Evolutionary conservation across 1,140 invertebrate genomes (phyloP).

Genomic region (Pachyrhynchus sulphureomaculatus): DNA sequence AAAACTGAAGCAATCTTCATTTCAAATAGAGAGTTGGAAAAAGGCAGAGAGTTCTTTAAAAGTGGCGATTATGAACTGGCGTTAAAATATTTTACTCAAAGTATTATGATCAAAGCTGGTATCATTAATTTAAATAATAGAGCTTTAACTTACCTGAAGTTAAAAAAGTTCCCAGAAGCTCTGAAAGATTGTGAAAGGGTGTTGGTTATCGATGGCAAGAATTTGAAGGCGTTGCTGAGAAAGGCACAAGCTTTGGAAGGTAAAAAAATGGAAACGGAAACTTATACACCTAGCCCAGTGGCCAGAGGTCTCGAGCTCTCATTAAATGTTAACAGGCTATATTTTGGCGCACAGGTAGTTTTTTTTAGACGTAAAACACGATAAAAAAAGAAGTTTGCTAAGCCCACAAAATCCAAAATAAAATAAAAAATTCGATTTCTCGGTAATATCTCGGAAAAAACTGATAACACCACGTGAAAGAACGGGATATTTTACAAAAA

Average conservation of each 20-base stretch:
- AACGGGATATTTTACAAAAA: too few relatives aligned
- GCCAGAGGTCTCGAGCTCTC: too few relatives aligned
- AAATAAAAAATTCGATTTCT: too few relatives aligned
- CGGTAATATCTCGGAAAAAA: too few relatives aligned
- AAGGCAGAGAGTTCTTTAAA: constrained; percentile 68
- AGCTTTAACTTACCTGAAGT: constrained; percentile 66
- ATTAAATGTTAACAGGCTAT: too few relatives aligned
- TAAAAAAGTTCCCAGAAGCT: constrained; percentile 60
- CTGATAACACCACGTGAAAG: too few relatives aligned
- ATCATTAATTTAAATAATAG: constrained; percentile 67
- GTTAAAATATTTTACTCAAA: constrained; percentile 62
- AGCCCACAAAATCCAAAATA: too few relatives aligned
- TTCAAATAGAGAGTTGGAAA: constrained; percentile 56
- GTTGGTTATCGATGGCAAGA: constrained; percentile 59
- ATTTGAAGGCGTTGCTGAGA: constrained; percentile 65
- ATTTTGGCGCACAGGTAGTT: too few relatives aligned
- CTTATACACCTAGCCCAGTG: too few relatives aligned
- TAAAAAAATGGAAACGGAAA: too few relatives aligned
- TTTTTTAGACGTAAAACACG: too few relatives aligned
- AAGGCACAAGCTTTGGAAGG: constrained; percentile 55
- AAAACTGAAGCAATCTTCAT: constrained; percentile 52
- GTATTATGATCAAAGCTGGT: constrained; percentile 58
- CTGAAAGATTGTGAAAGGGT: constrained; percentile 64
- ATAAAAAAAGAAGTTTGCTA: too few relatives aligned
- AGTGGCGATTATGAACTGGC: constrained; percentile 66